Conservation (phyloP, 2,888 invertebrate genomes). For the Schizotus pectinicornis region DNA sequence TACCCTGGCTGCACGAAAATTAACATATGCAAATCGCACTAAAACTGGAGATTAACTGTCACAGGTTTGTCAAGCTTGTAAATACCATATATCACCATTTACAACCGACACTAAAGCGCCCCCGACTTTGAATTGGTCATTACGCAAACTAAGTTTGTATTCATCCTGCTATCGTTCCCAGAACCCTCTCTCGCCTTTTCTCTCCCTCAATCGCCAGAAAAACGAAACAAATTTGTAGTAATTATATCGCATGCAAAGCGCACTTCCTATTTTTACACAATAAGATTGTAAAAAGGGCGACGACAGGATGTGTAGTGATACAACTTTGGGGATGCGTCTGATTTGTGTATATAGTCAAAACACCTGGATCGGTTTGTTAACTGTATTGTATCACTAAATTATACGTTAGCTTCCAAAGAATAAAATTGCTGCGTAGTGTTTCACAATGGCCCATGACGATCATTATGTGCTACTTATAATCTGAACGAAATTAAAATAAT, state of each 20-base stretch:
- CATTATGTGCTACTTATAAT: conserved; percentile 16
- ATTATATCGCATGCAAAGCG: conserved; percentile 11
- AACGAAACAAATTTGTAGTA: conserved; percentile 8
- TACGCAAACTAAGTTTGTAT: conserved; percentile 20
- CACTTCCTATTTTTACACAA: conserved; percentile 16
- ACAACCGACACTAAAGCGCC: conserved; percentile 25
- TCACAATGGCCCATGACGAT: conserved; percentile 24
- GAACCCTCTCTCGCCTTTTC: conserved; percentile 5
- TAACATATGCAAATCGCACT: conserved; percentile 54
- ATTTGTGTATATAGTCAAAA: conserved; percentile 18
- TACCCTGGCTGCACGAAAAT: conserved; percentile 47
- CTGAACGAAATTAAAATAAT: conserved; percentile 3
- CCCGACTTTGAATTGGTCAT: conserved; percentile 21
- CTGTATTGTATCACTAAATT: conserved; percentile 25
- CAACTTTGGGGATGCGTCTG: conserved; percentile 9
- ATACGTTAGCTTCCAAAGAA: conserved; percentile 23
- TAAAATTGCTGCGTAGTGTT: conserved; percentile 11
- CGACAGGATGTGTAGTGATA: background rate
- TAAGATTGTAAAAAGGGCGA: background rate
- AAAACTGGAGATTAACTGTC: conserved; percentile 54
- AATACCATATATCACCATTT: conserved; percentile 44
- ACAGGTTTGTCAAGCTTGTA: conserved; percentile 53
- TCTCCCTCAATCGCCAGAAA: background rate
- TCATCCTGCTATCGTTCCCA: conserved; percentile 1
- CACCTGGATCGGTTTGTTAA: conserved; percentile 27